Evolutionary conservation across 2,888 invertebrate genomes (phyloP).

Genomic region (Patella pellucida): DNA sequence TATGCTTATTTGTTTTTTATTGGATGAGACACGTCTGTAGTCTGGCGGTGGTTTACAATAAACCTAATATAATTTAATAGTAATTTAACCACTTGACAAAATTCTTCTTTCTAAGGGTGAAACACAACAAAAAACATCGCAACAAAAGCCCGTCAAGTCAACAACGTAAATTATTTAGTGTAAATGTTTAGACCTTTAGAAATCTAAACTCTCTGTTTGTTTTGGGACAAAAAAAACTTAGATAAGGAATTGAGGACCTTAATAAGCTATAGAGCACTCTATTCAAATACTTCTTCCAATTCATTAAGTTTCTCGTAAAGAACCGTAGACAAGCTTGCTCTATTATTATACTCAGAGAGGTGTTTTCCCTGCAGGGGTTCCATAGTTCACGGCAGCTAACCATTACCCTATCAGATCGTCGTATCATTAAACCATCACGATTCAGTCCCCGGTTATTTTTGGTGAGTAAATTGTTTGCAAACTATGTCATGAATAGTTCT

Average conservation of each 20-base stretch:
- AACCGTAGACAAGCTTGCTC: not conserved
- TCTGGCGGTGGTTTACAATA: no score
- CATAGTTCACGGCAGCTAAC: not conserved
- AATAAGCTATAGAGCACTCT: not conserved
- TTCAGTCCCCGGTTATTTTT: not conserved
- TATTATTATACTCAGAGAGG: not conserved
- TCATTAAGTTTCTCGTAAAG: not conserved
- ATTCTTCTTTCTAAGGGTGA: no score
- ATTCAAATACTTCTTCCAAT: constrained; percentile 2
- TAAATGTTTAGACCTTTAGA: no score
- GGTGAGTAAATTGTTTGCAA: constrained; percentile 11
- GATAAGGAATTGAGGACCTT: not conserved
- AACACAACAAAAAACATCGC: no score
- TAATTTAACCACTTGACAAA: no score
- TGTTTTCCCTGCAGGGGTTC: constrained; percentile 6
- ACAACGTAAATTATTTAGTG: no score
- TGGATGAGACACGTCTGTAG: no score
- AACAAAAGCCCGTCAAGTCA: no score
- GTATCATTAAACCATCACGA: constrained; percentile 7
- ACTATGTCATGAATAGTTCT: constrained; percentile 12
- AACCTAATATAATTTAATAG: no score
- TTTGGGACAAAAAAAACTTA: no score
- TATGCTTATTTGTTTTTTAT: no score
- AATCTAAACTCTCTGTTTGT: no score
- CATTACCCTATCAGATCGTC: constrained; percentile 6